These are phyloP conservation scores for Megaceryle alcyon DNA, from an alignment of 2,797 vertebrate species.

Conservation along the genomic window DNA sequence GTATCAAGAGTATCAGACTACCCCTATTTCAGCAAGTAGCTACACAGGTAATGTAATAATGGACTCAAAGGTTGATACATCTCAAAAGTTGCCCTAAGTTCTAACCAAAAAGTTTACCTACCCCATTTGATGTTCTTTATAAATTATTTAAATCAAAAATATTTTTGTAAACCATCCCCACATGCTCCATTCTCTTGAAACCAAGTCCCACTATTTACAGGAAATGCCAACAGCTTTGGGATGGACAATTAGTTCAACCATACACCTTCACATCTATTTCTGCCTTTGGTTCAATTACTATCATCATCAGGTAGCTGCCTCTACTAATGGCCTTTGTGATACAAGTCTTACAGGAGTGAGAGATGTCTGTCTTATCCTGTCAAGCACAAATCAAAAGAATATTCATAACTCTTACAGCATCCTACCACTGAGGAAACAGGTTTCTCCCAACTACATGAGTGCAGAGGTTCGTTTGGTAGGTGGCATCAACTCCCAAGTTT, in stretches of 20 bases:
- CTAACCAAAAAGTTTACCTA: background rate
- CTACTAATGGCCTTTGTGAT: background rate
- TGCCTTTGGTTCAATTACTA: background rate
- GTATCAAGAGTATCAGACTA: background rate
- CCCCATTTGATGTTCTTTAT: background rate
- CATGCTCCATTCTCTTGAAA: background rate
- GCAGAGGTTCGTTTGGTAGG: background rate
- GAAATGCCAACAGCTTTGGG: background rate
- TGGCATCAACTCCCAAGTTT: background rate
- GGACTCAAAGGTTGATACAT: background rate
- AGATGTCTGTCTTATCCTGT: background rate
- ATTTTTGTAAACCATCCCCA: background rate
- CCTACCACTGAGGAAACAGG: background rate
- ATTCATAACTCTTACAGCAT: background rate
- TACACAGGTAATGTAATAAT: background rate
- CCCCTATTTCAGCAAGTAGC: background rate
- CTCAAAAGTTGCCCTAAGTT: background rate
- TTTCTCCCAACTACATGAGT: background rate
- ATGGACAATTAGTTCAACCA: background rate
- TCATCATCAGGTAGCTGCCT: background rate
- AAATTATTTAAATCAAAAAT: background rate
- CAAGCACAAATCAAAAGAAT: background rate
- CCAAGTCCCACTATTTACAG: background rate
- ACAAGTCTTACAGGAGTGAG: background rate
- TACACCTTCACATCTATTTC: background rate